Base-by-base conservation (phyloP, 92 coral and sea anemone species). In the Porites cylindrica region DNA sequence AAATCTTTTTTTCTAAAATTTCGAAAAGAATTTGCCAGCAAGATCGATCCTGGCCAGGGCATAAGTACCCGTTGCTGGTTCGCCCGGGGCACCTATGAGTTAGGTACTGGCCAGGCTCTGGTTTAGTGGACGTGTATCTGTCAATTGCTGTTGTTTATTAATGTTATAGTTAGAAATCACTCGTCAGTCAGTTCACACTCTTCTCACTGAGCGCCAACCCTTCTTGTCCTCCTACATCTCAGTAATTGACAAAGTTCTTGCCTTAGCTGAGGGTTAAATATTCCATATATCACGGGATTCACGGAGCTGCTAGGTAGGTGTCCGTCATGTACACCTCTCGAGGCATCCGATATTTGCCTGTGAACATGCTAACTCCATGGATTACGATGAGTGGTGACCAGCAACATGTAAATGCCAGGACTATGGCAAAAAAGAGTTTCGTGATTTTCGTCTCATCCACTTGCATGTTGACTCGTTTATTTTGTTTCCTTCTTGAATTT, bases 301-400 rank as follows among this genome's bases (percentile, higher is more conserved):
- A 80, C 61, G 16, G 75, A 66, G 51, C 24, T 66, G 16, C 64
- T 0, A 66, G 51, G 47, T 65, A 50, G 9, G 74, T 66, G 61
- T 66, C 51, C 19, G 64, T 51, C 84, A 80, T 67, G 64, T 80
- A 80, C 13, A 66, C 74, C 62, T 51, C 74, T 24, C 84, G 84
- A 79, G 84, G 75, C 51, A 67, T 67, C 74, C 62, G 66, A 23
- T 65, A 80, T 4, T 80, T 51, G 12, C 74, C 75, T 3, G 51
- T 50, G 19, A 50, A 80, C 50, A 80, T 4, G 6, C 84, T 63
- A 23, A 80, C 16, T 14, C 43, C 62, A 18, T 80, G 75, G 3
- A 80, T 43, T 7, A 80, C 62, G 16, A 65, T 9, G 7, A 80
- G 8, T 0, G 84, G 84, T 20, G 64, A 47, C 75, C 84, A 80